Evolutionary conservation across 2,888 invertebrate species (phyloP).

Genomic region (Cylindroiulus punctatus): DNA sequence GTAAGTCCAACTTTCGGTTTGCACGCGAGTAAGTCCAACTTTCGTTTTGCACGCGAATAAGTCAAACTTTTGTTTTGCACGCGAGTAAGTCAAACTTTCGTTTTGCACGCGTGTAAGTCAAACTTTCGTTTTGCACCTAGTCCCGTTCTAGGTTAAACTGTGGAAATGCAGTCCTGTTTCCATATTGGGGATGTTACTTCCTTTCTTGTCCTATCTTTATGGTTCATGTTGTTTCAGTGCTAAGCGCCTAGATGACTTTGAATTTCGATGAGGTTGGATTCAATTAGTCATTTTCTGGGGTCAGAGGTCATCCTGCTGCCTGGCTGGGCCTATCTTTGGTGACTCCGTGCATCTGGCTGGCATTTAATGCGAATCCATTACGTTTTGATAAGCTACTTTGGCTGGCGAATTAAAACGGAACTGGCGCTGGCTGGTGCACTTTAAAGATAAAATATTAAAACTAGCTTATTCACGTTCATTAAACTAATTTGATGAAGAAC

Average conservation of each 20-base stretch:
- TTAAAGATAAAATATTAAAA: conserved; percentile 42
- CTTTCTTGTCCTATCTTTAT: background rate
- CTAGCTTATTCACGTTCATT: conserved; percentile 42
- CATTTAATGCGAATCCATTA: conserved; percentile 31
- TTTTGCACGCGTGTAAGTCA: too few relatives aligned
- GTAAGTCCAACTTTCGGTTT: too few relatives aligned
- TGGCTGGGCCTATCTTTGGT: background rate
- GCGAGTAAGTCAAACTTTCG: too few relatives aligned
- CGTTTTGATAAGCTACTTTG: conserved; percentile 37
- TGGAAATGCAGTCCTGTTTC: background rate
- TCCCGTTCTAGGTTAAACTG: too few relatives aligned
- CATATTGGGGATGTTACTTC: background rate
- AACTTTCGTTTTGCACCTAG: background rate
- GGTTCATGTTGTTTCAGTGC: background rate
- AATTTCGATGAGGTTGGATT: conserved; percentile 7
- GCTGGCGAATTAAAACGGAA: conserved; percentile 42
- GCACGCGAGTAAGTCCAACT: too few relatives aligned
- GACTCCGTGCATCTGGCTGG: background rate
- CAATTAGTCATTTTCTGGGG: background rate
- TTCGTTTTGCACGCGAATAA: too few relatives aligned
- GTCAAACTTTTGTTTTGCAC: too few relatives aligned
- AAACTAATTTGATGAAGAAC: conserved; percentile 38
- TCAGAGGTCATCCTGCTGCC: background rate
- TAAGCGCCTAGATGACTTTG: background rate
- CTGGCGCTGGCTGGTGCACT: conserved; percentile 13